phyloP scores from a whole-genome alignment of 1,140 invertebrate species.

The Drosophila nannoptera region DNA sequence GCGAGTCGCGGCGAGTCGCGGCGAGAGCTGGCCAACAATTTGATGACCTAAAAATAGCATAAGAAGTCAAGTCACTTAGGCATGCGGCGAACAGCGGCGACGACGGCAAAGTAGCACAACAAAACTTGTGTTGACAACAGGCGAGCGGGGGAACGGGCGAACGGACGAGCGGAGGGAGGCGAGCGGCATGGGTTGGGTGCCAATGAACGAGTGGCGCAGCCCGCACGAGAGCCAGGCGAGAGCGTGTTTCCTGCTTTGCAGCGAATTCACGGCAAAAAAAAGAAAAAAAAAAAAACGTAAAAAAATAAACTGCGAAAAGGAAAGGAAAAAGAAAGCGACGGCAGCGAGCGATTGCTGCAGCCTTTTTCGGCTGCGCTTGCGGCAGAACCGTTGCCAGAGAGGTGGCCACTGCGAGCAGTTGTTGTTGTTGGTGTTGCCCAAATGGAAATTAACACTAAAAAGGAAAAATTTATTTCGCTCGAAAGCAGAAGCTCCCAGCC shows the following conservation, averaged over 20 bases:
- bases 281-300: background rate
- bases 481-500: too few relatives aligned
- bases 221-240: constrained; percentile 20
- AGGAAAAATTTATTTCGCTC: constrained; percentile 4
- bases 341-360: constrained; percentile 43
- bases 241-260: constrained; percentile 41
- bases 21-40: constrained; percentile 48
- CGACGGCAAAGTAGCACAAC: constrained; percentile 62
- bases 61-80: constrained; percentile 59
- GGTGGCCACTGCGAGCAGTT: background rate
- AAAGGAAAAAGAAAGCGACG: constrained; percentile 8
- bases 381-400: background rate
- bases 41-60: constrained; percentile 75
- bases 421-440: background rate
- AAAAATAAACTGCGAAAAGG: too few relatives aligned
- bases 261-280: constrained; percentile 47
- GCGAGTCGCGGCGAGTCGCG: constrained; percentile 23
- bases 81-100: constrained; percentile 40
- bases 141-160: constrained; percentile 21
- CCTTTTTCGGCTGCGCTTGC: constrained; percentile 17
- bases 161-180: background rate
- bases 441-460: constrained; percentile 10
- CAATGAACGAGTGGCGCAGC: constrained; percentile 18
- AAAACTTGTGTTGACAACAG: constrained; percentile 74
- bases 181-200: too few relatives aligned